Evolutionary conservation across 2,113 vertebrate species (phyloP).

Genomic region (Aspidoscelis tigris): DNA sequence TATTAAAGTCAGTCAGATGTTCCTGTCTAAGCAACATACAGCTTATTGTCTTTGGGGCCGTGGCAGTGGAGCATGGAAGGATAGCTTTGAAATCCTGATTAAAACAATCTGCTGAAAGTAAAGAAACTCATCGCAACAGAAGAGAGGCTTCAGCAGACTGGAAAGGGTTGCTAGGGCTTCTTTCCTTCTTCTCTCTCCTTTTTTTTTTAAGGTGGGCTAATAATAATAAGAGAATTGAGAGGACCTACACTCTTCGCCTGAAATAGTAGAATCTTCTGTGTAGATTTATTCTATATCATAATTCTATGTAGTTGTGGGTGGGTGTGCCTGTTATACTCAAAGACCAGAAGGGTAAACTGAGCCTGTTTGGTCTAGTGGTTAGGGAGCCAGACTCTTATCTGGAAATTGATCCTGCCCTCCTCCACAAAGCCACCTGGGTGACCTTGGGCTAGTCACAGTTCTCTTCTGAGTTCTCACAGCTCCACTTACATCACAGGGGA

Average conservation of each 20-base stretch:
- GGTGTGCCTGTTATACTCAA: no score
- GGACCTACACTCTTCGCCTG: neutral
- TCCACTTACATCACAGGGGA: no score
- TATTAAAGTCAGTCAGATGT: constrained; percentile 75
- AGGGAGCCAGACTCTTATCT: no score
- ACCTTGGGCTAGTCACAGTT: no score
- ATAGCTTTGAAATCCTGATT: constrained; percentile 75
- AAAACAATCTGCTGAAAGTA: constrained; percentile 77
- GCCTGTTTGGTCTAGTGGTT: no score
- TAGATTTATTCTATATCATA: no score
- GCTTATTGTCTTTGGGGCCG: constrained; percentile 70
- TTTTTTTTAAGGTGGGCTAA: neutral
- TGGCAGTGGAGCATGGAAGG: constrained; percentile 73
- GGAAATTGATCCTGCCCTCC: no score
- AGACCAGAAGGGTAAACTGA: no score
- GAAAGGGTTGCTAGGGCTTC: constrained; percentile 65
- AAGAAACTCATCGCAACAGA: constrained; percentile 65
- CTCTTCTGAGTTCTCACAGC: no score
- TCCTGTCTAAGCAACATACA: constrained; percentile 68
- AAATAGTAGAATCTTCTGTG: neutral
- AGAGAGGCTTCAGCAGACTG: constrained; percentile 66
- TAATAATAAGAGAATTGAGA: neutral
- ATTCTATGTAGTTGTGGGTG: no score
- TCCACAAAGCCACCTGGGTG: no score
- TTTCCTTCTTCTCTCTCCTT: constrained; percentile 30